phyloP scores from a whole-genome alignment of 2,113 vertebrate genomes.

The Psittacara wagleri region DNA sequence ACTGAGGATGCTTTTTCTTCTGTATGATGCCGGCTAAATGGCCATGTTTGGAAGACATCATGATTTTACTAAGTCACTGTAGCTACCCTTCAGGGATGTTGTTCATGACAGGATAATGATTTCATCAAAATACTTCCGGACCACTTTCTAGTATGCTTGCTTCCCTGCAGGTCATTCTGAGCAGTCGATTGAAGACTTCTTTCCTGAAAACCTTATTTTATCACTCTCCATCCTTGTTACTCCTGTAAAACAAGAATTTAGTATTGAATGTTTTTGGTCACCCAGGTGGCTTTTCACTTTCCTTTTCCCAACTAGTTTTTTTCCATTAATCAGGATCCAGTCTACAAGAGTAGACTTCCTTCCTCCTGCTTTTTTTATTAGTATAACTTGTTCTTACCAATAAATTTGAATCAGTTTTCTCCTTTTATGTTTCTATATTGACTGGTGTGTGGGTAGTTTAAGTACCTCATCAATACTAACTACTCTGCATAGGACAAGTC shows the following conservation, averaged over 20 bases:
- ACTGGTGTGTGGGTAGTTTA: not conserved
- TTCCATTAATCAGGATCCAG: not conserved
- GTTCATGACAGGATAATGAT: not conserved
- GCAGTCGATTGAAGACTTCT: not conserved
- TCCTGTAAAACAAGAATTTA: not conserved
- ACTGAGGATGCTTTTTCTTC: not conserved
- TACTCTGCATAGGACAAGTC: not conserved
- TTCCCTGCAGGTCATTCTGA: not conserved
- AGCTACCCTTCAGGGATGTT: not conserved
- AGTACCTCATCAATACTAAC: constrained; percentile 39
- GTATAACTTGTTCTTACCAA: not conserved
- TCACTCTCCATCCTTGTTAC: not conserved
- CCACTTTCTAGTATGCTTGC: not conserved
- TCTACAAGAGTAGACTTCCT: not conserved
- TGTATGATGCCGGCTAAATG: not conserved
- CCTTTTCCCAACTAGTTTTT: not conserved
- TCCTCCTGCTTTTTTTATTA: not conserved
- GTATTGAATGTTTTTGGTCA: not conserved
- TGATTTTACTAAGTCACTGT: not conserved
- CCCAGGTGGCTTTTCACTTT: not conserved
- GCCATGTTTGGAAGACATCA: not conserved
- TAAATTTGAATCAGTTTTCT: constrained; percentile 20
- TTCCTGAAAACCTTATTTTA: not conserved
- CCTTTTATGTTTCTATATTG: not conserved
- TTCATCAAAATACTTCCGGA: not conserved